Percentiles rank a stretch among this genome's conserved stretches.
phyloP scores from a whole-genome alignment of 92 coral and sea anemone species.

The Desmophyllum pertusum region DNA sequence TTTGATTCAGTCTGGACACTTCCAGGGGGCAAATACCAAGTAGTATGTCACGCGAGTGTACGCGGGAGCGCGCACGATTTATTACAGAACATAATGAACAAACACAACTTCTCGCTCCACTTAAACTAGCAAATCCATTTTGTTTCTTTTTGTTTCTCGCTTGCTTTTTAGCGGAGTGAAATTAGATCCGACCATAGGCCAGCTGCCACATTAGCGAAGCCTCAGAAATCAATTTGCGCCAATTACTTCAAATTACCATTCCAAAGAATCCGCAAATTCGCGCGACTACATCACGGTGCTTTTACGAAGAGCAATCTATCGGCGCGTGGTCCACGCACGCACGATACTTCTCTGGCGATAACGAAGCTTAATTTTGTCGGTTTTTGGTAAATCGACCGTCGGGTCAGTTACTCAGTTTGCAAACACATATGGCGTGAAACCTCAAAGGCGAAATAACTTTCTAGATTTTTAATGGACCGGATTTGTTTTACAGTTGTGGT shows the following conservation, averaged over 20 bases:
- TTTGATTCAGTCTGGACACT: not conserved
- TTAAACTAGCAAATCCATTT: conserved; percentile 30
- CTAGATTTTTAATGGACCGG: conserved; percentile 36
- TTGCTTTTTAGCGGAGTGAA: conserved; percentile 30
- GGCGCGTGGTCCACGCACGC: conserved; percentile 14
- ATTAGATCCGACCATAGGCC: conserved; percentile 32
- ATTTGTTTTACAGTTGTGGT: conserved; percentile 47
- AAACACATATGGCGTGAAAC: conserved; percentile 31
- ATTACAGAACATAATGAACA: not conserved
- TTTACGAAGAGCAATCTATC: conserved; percentile 13
- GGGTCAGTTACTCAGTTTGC: not conserved
- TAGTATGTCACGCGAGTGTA: not conserved
- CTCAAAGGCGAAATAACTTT: conserved; percentile 14
- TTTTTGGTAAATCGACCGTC: conserved; percentile 16
- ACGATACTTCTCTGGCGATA: conserved; percentile 19
- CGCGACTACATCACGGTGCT: conserved; percentile 1
- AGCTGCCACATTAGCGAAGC: conserved; percentile 57
- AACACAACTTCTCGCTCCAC: conserved; percentile 21
- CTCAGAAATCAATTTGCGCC: conserved; percentile 39
- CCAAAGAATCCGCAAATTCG: conserved; percentile 53
- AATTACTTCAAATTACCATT: conserved; percentile 48
- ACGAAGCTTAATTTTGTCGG: conserved; percentile 20
- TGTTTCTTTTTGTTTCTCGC: conserved; percentile 28
- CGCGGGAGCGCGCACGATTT: not conserved
- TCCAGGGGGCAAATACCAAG: not conserved